Evolutionary conservation across 2,888 invertebrate genomes (phyloP).

Genomic region (Nomada fabriciana): DNA sequence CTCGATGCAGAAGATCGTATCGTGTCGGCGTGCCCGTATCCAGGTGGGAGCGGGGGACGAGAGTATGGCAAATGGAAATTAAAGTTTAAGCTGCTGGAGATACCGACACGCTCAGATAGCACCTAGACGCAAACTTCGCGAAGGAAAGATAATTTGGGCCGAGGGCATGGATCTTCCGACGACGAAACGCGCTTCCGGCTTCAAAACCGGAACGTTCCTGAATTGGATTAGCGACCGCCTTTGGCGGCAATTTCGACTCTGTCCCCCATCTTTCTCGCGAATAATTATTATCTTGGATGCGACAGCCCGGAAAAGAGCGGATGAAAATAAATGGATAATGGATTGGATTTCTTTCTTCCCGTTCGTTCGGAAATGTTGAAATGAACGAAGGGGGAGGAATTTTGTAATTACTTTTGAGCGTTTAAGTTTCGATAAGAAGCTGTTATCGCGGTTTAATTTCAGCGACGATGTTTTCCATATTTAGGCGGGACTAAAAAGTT

Average conservation of each 20-base stretch:
- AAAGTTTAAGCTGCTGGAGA: conserved; percentile 59
- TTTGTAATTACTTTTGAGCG: too few relatives aligned
- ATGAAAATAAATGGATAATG: not conserved
- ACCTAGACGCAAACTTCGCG: conserved; percentile 45
- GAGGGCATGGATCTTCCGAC: conserved; percentile 45
- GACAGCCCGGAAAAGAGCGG: too few relatives aligned
- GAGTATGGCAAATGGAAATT: conserved; percentile 62
- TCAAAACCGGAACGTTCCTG: not conserved
- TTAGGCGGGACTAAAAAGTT: not conserved
- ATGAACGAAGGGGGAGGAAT: too few relatives aligned
- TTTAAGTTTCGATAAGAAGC: not conserved
- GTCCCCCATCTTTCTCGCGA: not conserved
- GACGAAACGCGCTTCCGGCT: conserved; percentile 11
- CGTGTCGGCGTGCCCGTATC: conserved; percentile 37
- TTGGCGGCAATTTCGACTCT: not conserved
- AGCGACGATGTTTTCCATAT: not conserved
- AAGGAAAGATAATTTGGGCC: conserved; percentile 49
- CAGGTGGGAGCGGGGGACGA: not conserved
- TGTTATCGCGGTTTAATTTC: conserved; percentile 3
- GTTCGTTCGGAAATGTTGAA: too few relatives aligned
- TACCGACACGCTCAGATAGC: conserved; percentile 42
- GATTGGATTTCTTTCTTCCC: too few relatives aligned
- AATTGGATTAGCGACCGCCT: not conserved
- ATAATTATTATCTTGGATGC: not conserved
- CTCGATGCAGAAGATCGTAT: conserved; percentile 57